phyloP scores from a whole-genome alignment of 2,888 invertebrate genomes.

The Lydus trimaculatus region DNA sequence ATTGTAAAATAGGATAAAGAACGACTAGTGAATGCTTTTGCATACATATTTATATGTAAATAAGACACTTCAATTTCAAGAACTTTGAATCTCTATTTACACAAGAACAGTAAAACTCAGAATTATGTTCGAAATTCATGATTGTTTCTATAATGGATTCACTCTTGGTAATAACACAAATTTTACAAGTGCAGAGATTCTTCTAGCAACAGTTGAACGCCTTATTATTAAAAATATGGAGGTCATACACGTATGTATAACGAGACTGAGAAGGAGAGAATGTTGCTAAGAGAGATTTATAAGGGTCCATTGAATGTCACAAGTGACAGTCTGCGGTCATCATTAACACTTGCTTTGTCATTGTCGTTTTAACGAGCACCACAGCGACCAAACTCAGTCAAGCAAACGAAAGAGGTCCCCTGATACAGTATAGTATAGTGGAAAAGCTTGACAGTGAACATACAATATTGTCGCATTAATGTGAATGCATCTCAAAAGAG shows the following conservation, averaged over 20 bases:
- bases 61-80: neutral
- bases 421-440: constrained; percentile 17
- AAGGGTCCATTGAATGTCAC: constrained; percentile 18
- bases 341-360: constrained; percentile 35
- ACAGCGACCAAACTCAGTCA: constrained; percentile 18
- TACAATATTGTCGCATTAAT: neutral
- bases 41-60: neutral
- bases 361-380: constrained; percentile 30
- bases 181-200: no score
- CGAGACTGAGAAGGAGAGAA: neutral
- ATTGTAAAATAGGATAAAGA: constrained; percentile 7
- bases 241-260: neutral
- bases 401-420: constrained; percentile 12
- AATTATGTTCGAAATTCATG: neutral
- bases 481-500: neutral
- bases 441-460: constrained; percentile 22
- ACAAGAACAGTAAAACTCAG: neutral
- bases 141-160: neutral
- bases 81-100: neutral
- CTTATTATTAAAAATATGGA: neutral
- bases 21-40: neutral
- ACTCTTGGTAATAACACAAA: neutral
- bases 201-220: neutral
- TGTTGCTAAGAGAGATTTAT: constrained; percentile 15
- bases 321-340: constrained; percentile 30